Conservation (phyloP, 2,888 invertebrate genomes). For the Ichneumoninae sp. region DNA sequence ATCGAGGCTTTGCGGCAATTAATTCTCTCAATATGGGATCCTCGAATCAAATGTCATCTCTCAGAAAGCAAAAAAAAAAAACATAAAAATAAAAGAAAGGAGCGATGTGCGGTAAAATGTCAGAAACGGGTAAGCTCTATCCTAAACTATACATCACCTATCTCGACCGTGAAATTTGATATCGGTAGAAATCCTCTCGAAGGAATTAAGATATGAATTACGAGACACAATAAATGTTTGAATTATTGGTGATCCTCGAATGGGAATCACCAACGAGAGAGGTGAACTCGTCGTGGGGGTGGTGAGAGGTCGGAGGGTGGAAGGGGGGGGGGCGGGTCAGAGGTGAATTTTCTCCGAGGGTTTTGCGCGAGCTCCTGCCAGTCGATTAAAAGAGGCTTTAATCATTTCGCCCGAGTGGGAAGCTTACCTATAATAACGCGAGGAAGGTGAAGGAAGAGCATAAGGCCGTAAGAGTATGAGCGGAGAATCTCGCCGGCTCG, state of each 20-base stretch:
- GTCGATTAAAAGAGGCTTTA: slow-evolving; percentile 73
- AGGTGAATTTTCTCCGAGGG: slow-evolving; percentile 71
- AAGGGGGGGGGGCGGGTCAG: slow-evolving; percentile 61
- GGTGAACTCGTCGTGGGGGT: slow-evolving; percentile 25
- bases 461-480: slow-evolving; percentile 24
- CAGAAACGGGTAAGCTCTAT: not conserved
- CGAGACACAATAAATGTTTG: slow-evolving; percentile 66
- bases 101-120: not conserved
- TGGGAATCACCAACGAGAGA: slow-evolving; percentile 41
- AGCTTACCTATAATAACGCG: slow-evolving; percentile 50
- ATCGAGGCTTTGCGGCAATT: not conserved
- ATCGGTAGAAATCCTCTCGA: slow-evolving; percentile 36
- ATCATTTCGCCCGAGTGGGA: slow-evolving; percentile 67
- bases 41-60: not conserved
- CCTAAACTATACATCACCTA: not conserved
- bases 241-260: slow-evolving; percentile 63
- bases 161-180: slow-evolving; percentile 61
- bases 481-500: slow-evolving; percentile 5
- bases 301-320: slow-evolving; percentile 58
- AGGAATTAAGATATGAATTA: slow-evolving; percentile 67
- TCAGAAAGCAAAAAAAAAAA: too few species aligned
- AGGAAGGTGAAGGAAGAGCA: slow-evolving; percentile 45
- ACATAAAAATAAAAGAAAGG: too few species aligned
- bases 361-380: slow-evolving; percentile 68
- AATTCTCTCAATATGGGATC: too few species aligned